Base-by-base conservation (phyloP, 1,140 invertebrate genomes). In the Leptonema lineaticorne region DNA sequence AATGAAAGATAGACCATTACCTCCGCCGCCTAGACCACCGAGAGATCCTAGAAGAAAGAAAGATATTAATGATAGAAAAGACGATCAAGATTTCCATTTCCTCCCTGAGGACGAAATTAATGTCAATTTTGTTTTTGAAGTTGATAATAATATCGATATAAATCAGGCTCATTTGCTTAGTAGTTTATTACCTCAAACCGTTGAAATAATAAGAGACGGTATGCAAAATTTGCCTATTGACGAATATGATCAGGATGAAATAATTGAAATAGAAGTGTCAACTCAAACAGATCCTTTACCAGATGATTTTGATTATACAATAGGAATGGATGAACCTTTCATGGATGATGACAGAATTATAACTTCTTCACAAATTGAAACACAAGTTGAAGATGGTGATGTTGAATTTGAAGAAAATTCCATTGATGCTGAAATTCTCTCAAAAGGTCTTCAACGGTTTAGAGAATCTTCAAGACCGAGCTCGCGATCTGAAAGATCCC, bases 201-300 rank as follows among this genome's bases (percentile, higher is more conserved):
- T 29, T 11, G 22, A 41, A 20, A 64, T n/a, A 2, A 18, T 62
- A 20, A 50, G 24, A 68, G 18, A n/a, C 46, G 18, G 46, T 11
- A 5, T 58, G 3, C 24, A 57, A 18, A 37, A 9, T 58, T 33
- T 14, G 50, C 50, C 50, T 6, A 53, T 53, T n/a, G 56, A 69
- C 14, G 27, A 59, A 14, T 69, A 67, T 58, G 53, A 76, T 68
- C 18, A 67, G 33, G 76, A 78, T 63, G 74, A 77, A 70, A 67
- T 82, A 27, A 73, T 86, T 45, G 88, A 92, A 78, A 86, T 87
- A 20, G 89, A 89, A 72, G 86, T 90, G 1, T 90, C 89, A 0
- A 92, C 90, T 0, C 92, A 93, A 79, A 93, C 91, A 0, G 91
- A 93, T 78, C 89, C 90, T 0, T 74, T 92, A 20, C 89, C 90